Conservation (phyloP, 2,113 vertebrate genomes). For the Microcebus tavaratra region DNA sequence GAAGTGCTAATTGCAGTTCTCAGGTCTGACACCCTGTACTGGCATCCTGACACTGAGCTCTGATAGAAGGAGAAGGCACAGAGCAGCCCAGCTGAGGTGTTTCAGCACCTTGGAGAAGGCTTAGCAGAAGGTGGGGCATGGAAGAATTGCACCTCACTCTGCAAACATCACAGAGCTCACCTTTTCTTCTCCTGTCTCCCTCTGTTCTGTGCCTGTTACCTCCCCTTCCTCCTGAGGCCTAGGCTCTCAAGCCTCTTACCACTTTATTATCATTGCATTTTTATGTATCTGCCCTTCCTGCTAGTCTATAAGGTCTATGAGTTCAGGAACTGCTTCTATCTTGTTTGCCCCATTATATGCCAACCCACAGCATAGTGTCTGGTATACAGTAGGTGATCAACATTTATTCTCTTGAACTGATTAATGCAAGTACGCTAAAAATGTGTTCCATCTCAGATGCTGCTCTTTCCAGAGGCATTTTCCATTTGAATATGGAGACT, state of each 20-base stretch:
- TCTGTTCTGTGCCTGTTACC: background rate
- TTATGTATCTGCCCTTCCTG: background rate
- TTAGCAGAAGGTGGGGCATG: accelerated
- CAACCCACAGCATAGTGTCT: background rate
- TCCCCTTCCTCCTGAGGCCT: no score
- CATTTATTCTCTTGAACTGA: background rate
- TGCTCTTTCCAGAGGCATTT: conserved; percentile 23
- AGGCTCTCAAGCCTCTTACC: background rate
- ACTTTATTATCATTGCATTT: background rate
- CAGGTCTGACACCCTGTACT: background rate
- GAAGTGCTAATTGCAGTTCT: background rate
- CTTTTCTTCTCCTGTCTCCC: background rate
- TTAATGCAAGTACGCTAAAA: background rate
- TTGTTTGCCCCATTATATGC: background rate
- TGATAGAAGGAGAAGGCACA: background rate
- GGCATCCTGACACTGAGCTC: background rate
- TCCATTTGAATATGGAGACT: background rate
- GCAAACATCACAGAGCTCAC: background rate
- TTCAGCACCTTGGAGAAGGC: background rate
- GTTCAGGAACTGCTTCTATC: background rate
- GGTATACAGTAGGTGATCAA: background rate
- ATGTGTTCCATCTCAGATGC: background rate
- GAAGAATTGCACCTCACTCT: background rate
- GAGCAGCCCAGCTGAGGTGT: accelerated
- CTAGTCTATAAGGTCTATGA: no score